Evolutionary conservation across 1,140 invertebrate species (phyloP).

Genomic region (Platorchestia sp.): DNA sequence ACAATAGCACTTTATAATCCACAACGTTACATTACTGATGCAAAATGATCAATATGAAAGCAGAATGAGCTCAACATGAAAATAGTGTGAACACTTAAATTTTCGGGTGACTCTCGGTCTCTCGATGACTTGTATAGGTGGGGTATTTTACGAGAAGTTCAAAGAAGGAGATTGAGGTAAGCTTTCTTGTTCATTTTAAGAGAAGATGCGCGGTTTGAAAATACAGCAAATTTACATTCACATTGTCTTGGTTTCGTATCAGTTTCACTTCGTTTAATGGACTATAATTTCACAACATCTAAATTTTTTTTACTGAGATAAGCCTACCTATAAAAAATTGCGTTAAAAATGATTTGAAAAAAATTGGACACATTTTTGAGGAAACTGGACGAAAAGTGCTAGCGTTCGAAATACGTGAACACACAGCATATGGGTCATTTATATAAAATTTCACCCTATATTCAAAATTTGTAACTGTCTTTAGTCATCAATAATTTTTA

Average conservation of each 20-base stretch:
- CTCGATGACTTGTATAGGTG: too few relatives aligned
- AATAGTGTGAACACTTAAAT: too few relatives aligned
- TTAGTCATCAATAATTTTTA: neutral
- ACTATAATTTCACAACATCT: too few relatives aligned
- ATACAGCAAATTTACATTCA: neutral
- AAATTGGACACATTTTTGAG: too few relatives aligned
- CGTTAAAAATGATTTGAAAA: too few relatives aligned
- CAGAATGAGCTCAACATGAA: too few relatives aligned
- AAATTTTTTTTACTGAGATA: neutral
- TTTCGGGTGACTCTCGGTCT: too few relatives aligned
- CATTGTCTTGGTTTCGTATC: neutral
- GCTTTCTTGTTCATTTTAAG: neutral
- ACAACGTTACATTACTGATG: too few relatives aligned
- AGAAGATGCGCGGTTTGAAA: neutral
- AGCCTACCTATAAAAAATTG: neutral
- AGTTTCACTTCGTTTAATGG: neutral
- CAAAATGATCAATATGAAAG: too few relatives aligned
- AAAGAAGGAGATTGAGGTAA: neutral
- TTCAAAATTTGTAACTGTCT: neutral
- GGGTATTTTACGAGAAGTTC: neutral
- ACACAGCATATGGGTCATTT: neutral
- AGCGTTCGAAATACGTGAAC: too few relatives aligned
- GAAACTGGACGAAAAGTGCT: too few relatives aligned
- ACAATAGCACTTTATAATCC: too few relatives aligned
- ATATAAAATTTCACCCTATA: neutral